phyloP scores from a whole-genome alignment of 2,113 vertebrate genomes.

The human (Homo sapiens) region GRCh38 chr2:74589001-74589500 shows the following conservation, averaged over 20 bases:
- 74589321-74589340: not conserved
- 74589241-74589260: not conserved
- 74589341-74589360: not conserved
- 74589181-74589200: not conserved
- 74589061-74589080: too few species aligned
- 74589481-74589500: not conserved
- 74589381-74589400: not conserved
- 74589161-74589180: not conserved
- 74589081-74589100: not conserved
- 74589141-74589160: not conserved
- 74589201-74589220: not conserved
- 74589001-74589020: not conserved
- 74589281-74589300: not conserved
- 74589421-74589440: not conserved
- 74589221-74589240: not conserved
- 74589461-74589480: not conserved
- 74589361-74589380: not conserved
- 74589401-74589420: not conserved
- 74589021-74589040: not conserved
- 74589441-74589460: not conserved
- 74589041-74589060: slow-evolving; percentile 14
- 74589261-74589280: not conserved
- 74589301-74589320: not conserved
- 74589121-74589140: not conserved
- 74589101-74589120: not conserved